phyloP scores from a whole-genome alignment of 2,797 vertebrate genomes.

The Epinephelus malabaricus region DNA sequence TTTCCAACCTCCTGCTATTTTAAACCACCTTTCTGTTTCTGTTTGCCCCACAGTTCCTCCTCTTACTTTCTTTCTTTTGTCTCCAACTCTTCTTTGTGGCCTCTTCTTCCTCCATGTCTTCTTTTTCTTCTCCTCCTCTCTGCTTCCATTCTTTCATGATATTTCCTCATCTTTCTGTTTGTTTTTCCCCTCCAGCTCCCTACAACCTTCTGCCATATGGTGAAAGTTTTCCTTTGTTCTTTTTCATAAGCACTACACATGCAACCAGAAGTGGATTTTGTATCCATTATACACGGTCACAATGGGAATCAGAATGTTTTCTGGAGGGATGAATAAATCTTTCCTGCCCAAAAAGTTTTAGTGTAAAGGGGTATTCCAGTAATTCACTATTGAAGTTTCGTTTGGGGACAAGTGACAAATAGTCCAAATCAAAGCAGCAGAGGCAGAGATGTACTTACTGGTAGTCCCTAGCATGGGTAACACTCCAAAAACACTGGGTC shows the following conservation, averaged over 20 bases:
- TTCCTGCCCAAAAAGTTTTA: too few relatives aligned
- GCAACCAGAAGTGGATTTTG: not conserved
- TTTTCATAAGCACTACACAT: not conserved
- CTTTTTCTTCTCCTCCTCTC: not conserved
- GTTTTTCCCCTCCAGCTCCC: conserved; percentile 33
- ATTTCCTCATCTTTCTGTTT: conserved; percentile 52
- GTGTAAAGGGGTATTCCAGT: too few relatives aligned
- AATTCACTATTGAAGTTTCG: too few relatives aligned
- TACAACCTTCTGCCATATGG: not conserved
- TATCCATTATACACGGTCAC: not conserved
- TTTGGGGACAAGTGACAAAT: too few relatives aligned
- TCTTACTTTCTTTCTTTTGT: conserved; percentile 8
- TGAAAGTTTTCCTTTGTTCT: not conserved
- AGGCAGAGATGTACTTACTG: too few relatives aligned
- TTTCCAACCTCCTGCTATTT: conserved; percentile 77
- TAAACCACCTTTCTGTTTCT: conserved; percentile 66
- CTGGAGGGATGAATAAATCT: too few relatives aligned
- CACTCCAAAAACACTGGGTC: too few relatives aligned
- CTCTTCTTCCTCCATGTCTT: not conserved
- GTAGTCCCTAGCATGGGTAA: too few relatives aligned
- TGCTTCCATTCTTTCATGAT: conserved; percentile 32
- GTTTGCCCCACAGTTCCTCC: conserved; percentile 41
- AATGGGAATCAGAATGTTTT: not conserved
- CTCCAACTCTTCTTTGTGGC: conserved; percentile 11
- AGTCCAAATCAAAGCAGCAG: too few relatives aligned